Evolutionary conservation across 2,888 invertebrate genomes (phyloP), one percentile per base, ranked within the genome.

Genomic region (Nyleta sp.): DNA sequence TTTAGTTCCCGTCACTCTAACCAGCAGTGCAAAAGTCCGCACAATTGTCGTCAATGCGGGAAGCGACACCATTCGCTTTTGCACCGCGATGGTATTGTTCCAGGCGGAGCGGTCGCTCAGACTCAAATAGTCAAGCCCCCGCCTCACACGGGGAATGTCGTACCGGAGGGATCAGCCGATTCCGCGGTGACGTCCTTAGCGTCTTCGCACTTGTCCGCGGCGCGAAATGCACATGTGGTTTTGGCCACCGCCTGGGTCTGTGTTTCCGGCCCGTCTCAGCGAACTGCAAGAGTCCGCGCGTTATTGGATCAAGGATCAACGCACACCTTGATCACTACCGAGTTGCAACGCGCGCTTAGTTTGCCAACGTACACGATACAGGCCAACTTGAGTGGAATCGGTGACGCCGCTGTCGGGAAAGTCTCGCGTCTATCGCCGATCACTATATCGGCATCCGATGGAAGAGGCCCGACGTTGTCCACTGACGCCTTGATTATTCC

Each of bases 281-380:
- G n/a, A 11, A 4, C 20, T 7, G 17, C 18, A 11, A 46, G 5
- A 46, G 22, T 46, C 20, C 44, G 44, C 17, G 22, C 15, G 22
- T 22, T 46, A 10, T 20, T 46, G 11, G 44, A 46, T 46, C 44
- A 46, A 22, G 44, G 44, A 11, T 22, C 20, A 11, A 46, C 44
- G 4, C 20, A 46, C 22, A 11, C 44, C 6, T 22, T 46, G n/a
- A 18, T 46, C 8, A 22, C 22, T 11, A 2, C 10, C 4, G 22
- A 13, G 10, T n/a, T 35, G n/a, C 11, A 8, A 11, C 35, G n/a
- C 4, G 35, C 35, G 11, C 35, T 35, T 11, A 13, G n/a, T 4
- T 35, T 35, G n/a, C 35, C 35, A 5, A 35, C 13, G 10, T 35
- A n/a, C 11, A 5, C 8, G 35, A 35, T 11, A n/a, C n/a, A 11